Percentiles rank a stretch among this genome's conserved stretches.
Evolutionary conservation across 1,140 invertebrate species (phyloP).

Genomic region (Drosophila parvula): DNA sequence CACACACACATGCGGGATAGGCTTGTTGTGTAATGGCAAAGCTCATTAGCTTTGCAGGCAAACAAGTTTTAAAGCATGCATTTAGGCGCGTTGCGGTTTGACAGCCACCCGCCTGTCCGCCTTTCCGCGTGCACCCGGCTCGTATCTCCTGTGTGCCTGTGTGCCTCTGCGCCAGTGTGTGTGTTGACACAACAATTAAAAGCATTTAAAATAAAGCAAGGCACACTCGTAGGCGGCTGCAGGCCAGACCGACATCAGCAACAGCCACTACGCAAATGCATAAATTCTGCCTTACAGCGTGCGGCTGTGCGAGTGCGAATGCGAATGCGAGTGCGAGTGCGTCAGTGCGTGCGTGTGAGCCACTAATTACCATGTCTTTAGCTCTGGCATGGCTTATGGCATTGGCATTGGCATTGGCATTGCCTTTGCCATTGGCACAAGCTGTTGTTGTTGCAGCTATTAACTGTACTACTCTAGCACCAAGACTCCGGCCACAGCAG

Average conservation of each 20-base stretch:
- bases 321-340: slow-evolving; percentile 22
- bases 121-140: slow-evolving; percentile 32
- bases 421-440: slow-evolving; percentile 48
- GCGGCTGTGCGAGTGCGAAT: slow-evolving; percentile 18
- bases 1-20: slow-evolving; percentile 6
- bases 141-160: slow-evolving; percentile 17
- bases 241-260: slow-evolving; percentile 42
- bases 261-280: slow-evolving; percentile 65
- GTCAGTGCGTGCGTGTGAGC: slow-evolving; percentile 46
- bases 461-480: slow-evolving; percentile 24
- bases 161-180: slow-evolving; percentile 14
- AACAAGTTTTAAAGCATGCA: slow-evolving; percentile 82
- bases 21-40: slow-evolving; percentile 78
- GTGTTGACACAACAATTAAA: slow-evolving; percentile 82
- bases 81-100: slow-evolving; percentile 78
- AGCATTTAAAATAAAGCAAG: slow-evolving; percentile 82
- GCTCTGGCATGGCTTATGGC: slow-evolving; percentile 68
- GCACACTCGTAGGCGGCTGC: slow-evolving; percentile 56
- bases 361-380: slow-evolving; percentile 81
- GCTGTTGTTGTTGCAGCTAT: slow-evolving; percentile 47
- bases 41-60: slow-evolving; percentile 80
- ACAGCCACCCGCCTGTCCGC: slow-evolving; percentile 56
- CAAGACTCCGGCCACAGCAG: not conserved
- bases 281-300: slow-evolving; percentile 63
- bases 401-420: slow-evolving; percentile 54